Evolutionary conservation across 35 echinoderm and acorn worm genomes (phyloP).

Genomic region (Stichopus chloronotus): DNA sequence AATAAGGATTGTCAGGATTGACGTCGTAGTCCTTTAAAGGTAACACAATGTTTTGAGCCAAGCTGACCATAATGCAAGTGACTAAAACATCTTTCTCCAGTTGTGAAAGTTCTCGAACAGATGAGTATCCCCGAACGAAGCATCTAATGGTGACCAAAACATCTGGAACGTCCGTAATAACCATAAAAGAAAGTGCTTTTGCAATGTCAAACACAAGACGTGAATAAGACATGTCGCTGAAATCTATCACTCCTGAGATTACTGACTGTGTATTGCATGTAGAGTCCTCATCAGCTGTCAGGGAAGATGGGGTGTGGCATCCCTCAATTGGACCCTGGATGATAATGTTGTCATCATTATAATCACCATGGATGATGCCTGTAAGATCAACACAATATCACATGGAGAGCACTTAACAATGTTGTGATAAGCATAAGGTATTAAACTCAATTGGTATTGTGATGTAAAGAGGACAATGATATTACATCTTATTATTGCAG

Average conservation of each 20-base stretch:
- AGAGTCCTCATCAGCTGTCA: neutral
- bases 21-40: slow-evolving; percentile 13
- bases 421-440: too few species aligned
- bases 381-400: too few species aligned
- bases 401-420: too few species aligned
- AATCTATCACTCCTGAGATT: slow-evolving; percentile 1
- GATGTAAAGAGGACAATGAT: too few species aligned
- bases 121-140: neutral
- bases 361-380: slow-evolving; percentile 37
- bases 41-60: slow-evolving; percentile 42
- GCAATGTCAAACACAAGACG: slow-evolving; percentile 27
- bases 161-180: slow-evolving; percentile 20
- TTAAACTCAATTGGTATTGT: too few species aligned
- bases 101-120: slow-evolving; percentile 10
- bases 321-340: neutral
- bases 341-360: slow-evolving; percentile 33
- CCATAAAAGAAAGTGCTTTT: slow-evolving; percentile 32
- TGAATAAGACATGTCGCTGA: neutral
- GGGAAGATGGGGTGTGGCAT: neutral
- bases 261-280: neutral
- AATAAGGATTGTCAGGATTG: neutral
- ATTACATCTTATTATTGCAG: too few species aligned
- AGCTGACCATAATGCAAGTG: neutral
- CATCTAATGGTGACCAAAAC: neutral
- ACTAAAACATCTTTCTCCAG: slow-evolving; percentile 17